Base-by-base conservation (phyloP, 1,140 invertebrate genomes). In the Leptinotarsa lineolata region DNA sequence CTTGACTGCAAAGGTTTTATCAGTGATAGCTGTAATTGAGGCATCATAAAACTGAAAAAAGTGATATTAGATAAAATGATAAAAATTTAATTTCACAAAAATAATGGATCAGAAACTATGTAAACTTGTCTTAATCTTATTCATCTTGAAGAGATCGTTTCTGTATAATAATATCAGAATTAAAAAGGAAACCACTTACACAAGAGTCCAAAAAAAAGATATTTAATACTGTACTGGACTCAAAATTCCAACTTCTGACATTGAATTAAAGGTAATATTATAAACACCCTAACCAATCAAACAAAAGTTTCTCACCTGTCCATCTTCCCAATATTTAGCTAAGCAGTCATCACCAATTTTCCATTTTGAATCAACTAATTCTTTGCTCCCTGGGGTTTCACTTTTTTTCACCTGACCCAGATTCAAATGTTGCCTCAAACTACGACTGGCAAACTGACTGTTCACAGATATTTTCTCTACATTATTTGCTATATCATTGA, bases 291-390 rank as follows among this genome's bases (percentile, higher is more conserved):
- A 59, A 18, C 58, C 16, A 6, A 4, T 16, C 58, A 59, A 59
- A 59, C 1, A 2, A 16, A 63, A 22, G 13, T 63, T 73, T 61
- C 48, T 39, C 46, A 95, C 94, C 86, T 90, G 91, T 80, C 93
- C 92, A 86, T 97, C 95, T 86, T 96, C 94, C 94, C 95, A 96
- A 85, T 96, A 97, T 81, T 94, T 93, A 6, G 95, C 94, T 83
- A 95, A 87, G 84, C 94, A 95, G 61, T 91, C 88, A 82, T 95
- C 93, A 21, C 94, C 94, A 66, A 91, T 84, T 80, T 90, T 91
- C 92, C 92, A 95, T 72, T 86, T 85, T 85, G 90, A 88, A 46
- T 81, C 78, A 12, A 48, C 3, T 64, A 73, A 79, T 68, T 81
- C 80, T 6, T 70, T 16, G 71, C 80, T 71, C 45, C 70, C 20